These are phyloP conservation scores for Galerucella pusilla DNA, from an alignment of 2,888 invertebrate genomes.

Conservation along the genomic window DNA sequence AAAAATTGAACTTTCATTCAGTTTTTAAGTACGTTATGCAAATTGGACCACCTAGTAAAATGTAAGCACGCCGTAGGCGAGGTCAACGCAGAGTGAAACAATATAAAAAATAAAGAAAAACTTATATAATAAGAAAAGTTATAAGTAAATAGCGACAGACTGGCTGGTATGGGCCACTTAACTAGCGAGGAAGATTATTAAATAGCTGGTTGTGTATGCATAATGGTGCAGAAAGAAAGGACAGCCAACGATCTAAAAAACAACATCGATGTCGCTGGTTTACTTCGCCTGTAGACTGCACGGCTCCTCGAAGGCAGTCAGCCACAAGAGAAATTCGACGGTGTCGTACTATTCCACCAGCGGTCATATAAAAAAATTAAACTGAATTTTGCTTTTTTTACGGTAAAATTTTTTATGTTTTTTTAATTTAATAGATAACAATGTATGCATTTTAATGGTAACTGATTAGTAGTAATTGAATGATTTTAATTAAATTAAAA, in stretches of 20 bases:
- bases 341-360: conserved; percentile 12
- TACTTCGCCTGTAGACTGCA: conserved; percentile 39
- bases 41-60: conserved; percentile 34
- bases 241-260: conserved; percentile 15
- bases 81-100: conserved; percentile 22
- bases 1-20: not conserved
- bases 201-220: conserved; percentile 30
- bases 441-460: too few species aligned
- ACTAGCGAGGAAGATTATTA: conserved; percentile 30
- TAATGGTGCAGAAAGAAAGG: conserved; percentile 27
- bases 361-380: not conserved
- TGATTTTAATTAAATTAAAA: too few species aligned
- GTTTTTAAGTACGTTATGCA: not conserved
- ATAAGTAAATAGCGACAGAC: conserved; percentile 25
- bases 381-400: too few species aligned
- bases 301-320: conserved; percentile 39
- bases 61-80: conserved; percentile 32
- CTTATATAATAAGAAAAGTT: not conserved
- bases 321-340: conserved; percentile 16
- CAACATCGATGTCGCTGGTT: conserved; percentile 14
- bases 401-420: too few species aligned
- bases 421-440: too few species aligned
- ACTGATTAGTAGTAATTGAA: too few species aligned
- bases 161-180: conserved; percentile 21
- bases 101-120: conserved; percentile 6